Evolutionary conservation across 2,113 vertebrate species (phyloP).

Genomic region (Machaerirhynchus nigripectus): DNA sequence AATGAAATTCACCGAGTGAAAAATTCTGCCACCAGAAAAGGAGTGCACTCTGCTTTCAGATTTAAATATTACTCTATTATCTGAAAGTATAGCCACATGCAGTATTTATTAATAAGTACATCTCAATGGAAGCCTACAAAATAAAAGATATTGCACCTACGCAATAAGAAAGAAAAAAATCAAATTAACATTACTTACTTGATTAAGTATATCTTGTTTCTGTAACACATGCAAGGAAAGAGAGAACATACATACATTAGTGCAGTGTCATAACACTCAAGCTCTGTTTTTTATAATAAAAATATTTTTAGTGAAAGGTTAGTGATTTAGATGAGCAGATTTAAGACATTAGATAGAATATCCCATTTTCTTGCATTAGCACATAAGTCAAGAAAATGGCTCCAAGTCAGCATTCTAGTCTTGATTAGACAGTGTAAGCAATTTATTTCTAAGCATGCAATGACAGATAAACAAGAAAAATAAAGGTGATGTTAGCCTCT

Average conservation of each 20-base stretch:
- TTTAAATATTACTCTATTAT: not conserved
- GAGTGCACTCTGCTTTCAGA: not conserved
- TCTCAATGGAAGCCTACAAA: not conserved
- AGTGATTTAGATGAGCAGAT: not conserved
- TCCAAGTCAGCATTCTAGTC: not conserved
- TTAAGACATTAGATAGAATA: not conserved
- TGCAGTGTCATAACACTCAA: not conserved
- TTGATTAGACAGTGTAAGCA: not conserved
- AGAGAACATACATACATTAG: slow-evolving; percentile 65
- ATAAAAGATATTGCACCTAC: not conserved
- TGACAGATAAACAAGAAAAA: not conserved
- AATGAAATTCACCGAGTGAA: not conserved
- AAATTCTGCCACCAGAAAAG: not conserved
- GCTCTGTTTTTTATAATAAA: not conserved
- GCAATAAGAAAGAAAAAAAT: slow-evolving; percentile 22
- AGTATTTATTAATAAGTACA: not conserved
- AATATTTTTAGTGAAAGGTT: slow-evolving; percentile 24
- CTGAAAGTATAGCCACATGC: not conserved
- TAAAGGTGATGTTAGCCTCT: not conserved
- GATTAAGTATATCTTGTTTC: slow-evolving; percentile 94
- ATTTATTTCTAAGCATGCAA: not conserved
- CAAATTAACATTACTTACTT: slow-evolving; percentile 82
- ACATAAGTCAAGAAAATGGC: not conserved
- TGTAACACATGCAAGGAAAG: slow-evolving; percentile 76
- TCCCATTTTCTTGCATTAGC: not conserved